phyloP scores from a whole-genome alignment of 1,140 invertebrate species.

The Globodera ellingtonae region DNA sequence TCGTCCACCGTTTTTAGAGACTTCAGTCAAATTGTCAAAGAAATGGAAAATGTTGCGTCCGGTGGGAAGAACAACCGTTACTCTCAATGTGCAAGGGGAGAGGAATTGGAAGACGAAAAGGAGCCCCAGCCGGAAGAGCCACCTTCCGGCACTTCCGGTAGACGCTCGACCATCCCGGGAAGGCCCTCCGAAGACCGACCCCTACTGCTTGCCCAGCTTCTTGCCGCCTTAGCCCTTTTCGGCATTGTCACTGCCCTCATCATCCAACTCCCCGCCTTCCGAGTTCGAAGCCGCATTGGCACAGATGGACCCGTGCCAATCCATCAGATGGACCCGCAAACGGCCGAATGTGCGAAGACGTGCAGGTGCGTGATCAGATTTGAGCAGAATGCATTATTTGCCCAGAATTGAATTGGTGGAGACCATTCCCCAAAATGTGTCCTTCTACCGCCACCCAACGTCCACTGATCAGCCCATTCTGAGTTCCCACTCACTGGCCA shows the following conservation, averaged over 20 bases:
- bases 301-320: slow-evolving; percentile 3
- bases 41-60: slow-evolving; percentile 1
- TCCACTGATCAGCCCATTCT: not conserved
- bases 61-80: not conserved
- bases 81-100: slow-evolving; percentile 6
- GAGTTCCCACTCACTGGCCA: slow-evolving; percentile 18
- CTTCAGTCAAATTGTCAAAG: not conserved
- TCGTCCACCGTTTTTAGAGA: not conserved
- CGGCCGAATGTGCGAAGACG: slow-evolving; percentile 17
- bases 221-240: slow-evolving; percentile 11
- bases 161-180: too few relatives aligned
- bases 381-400: slow-evolving; percentile 8
- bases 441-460: slow-evolving; percentile 27
- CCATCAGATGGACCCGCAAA: slow-evolving; percentile 16
- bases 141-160: not conserved
- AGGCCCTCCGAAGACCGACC: not conserved
- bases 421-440: slow-evolving; percentile 60
- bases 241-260: slow-evolving; percentile 12
- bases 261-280: slow-evolving; percentile 19
- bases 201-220: slow-evolving; percentile 19
- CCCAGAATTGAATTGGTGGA: slow-evolving; percentile 60
- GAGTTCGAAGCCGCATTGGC: slow-evolving; percentile 11
- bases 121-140: not conserved
- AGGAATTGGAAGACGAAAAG: not conserved
- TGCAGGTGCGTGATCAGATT: slow-evolving; percentile 9